Evolutionary conservation across 2,888 invertebrate genomes (phyloP).

Genomic region (Crioceris asparagi): DNA sequence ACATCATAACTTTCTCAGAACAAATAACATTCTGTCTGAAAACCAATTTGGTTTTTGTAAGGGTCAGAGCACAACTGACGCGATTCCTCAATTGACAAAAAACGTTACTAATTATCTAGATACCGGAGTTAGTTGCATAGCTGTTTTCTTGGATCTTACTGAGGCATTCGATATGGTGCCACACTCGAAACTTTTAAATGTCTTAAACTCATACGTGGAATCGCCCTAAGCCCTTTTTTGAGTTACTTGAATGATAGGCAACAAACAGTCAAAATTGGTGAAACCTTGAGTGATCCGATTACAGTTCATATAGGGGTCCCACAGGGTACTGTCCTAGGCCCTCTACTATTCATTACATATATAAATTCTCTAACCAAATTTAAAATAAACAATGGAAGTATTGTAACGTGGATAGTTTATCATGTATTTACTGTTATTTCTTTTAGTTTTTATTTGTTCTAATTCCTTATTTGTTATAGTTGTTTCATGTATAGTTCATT

Average conservation of each 20-base stretch:
- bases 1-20: constrained; percentile 1
- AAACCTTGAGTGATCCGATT: neutral
- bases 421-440: too few relatives aligned
- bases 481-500: too few relatives aligned
- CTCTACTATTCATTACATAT: neutral
- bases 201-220: neutral
- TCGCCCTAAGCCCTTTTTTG: neutral
- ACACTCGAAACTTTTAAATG: neutral
- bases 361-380: neutral
- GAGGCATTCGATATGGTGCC: neutral
- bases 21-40: constrained; percentile 2
- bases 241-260: constrained; percentile 2
- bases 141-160: neutral
- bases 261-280: constrained; percentile 1
- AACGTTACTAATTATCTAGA: neutral
- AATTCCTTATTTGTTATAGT: too few relatives aligned
- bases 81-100: neutral
- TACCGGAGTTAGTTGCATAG: neutral
- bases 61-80: neutral
- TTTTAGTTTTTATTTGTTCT: too few relatives aligned
- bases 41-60: constrained; percentile 4
- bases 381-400: neutral
- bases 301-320: constrained; percentile 4
- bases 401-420: too few relatives aligned
- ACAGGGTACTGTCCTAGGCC: too few relatives aligned